Base-by-base conservation (phyloP, 64 coral and sea anemone genomes). In the Montipora cactus region DNA sequence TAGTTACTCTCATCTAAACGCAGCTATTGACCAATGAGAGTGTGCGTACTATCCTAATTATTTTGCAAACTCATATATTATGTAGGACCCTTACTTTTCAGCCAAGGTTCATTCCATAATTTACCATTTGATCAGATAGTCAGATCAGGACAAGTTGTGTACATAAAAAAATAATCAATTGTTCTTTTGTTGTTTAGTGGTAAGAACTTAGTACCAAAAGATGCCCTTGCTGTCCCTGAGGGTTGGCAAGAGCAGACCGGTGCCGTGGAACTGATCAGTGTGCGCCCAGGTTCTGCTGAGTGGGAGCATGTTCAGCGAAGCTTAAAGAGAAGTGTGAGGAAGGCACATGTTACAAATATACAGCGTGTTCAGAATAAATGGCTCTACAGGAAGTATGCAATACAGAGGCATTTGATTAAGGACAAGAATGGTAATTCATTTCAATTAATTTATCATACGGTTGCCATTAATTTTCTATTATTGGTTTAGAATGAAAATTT, bases 341-440 rank as follows among this genome's bases (percentile, higher is more conserved):
- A 45, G 51, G 87, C 87, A 22, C 13, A 44, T 7, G 78, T 90
- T 4, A 83, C 74, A 13, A 53, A 90, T 18, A 86, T 95, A 22
- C 78, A 95, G 58, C 74, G 80, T 50, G 81, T 95, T 15, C 87
- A 90, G 57, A 95, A 95, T 64, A 83, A 86, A 48, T 90, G 79
- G 88, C 80, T 95, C 2, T 82, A 90, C 61, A 95, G 87, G 53
- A 95, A 90, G 46, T 95, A 95, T 79, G 78, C 78, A 9, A 79
- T 95, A 49, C 93, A 95, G 57, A 57, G 81, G 37, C 51, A 57
- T 78, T 59, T 95, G 10, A 46, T 95, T 16, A 77, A 74, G 51
- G 87, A 95, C 4, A 95, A 95, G 72, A 90, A 90, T 90, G 92
- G 92, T 93, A 11, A 88, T 50, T 78, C 37, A 37, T 22, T 73